Conservation (phyloP, 1,140 invertebrate genomes). For the Drosophila subpulchrella region DNA sequence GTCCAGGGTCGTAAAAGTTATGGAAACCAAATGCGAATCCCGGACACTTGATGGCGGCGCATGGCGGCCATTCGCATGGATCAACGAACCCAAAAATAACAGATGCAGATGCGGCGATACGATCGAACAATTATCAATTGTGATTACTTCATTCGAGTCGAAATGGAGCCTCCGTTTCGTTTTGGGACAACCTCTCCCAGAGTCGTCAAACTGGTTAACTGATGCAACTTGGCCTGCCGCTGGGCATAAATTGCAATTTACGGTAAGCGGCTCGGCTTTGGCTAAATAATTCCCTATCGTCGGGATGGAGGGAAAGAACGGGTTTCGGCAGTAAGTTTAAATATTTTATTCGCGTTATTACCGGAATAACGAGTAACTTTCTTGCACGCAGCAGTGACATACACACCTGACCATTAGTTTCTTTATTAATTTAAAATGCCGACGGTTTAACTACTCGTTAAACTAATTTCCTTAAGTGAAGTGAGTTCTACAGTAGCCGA, state of each 20-base stretch:
- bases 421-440: conserved; percentile 17
- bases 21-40: conserved; percentile 56
- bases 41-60: conserved; percentile 27
- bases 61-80: conserved; percentile 51
- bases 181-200: background rate
- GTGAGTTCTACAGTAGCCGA: background rate
- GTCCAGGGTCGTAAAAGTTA: conserved; percentile 57
- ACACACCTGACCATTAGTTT: conserved; percentile 23
- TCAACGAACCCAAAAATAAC: conserved; percentile 60
- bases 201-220: conserved; percentile 31
- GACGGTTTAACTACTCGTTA: conserved; percentile 4
- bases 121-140: conserved; percentile 39
- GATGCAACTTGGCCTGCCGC: conserved; percentile 31
- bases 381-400: background rate
- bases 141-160: conserved; percentile 56
- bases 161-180: conserved; percentile 39
- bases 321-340: conserved; percentile 62
- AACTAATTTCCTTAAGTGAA: background rate
- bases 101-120: conserved; percentile 39
- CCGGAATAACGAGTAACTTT: conserved; percentile 16
- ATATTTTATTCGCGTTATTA: conserved; percentile 42
- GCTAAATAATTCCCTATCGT: conserved; percentile 39
- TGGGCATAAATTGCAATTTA: conserved; percentile 76
- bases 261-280: conserved; percentile 59
- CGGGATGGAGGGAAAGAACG: conserved; percentile 40